Conservation (phyloP, 1,140 invertebrate genomes). For the Pogonus chalceus region DNA sequence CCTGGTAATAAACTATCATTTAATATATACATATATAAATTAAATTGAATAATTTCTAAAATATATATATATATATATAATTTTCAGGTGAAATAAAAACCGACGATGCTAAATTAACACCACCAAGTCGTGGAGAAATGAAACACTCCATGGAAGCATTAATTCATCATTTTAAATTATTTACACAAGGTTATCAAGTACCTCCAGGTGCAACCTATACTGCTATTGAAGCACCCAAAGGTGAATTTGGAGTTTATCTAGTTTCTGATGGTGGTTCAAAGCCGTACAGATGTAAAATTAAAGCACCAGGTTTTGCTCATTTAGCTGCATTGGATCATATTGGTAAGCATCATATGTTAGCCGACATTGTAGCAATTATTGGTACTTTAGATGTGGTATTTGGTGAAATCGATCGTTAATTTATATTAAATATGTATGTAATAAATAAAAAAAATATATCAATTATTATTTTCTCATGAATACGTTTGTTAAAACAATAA, state of each 20-base stretch:
- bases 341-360: constrained; percentile 50
- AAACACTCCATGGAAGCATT: constrained; percentile 80
- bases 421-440: too few species aligned
- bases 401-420: constrained; percentile 76
- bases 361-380: constrained; percentile 73
- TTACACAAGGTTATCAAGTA: constrained; percentile 68
- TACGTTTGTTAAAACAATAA: too few species aligned
- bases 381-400: constrained; percentile 77
- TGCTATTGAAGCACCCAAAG: constrained; percentile 70
- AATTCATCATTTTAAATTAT: constrained; percentile 84
- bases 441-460: too few species aligned
- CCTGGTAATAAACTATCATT: too few species aligned
- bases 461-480: too few species aligned
- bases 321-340: constrained; percentile 53
- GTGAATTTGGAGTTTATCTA: constrained; percentile 80
- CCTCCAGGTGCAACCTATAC: constrained; percentile 75
- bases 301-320: constrained; percentile 65
- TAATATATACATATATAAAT: too few species aligned
- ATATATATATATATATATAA: too few species aligned
- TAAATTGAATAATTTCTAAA: too few species aligned
- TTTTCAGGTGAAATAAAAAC: constrained; percentile 74
- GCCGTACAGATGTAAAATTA: constrained; percentile 73
- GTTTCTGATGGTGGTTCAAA: constrained; percentile 71
- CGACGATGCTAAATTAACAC: constrained; percentile 74
- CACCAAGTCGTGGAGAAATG: constrained; percentile 72